Conservation (phyloP, 2,113 vertebrate species). For the Burhinus bistriatus region DNA sequence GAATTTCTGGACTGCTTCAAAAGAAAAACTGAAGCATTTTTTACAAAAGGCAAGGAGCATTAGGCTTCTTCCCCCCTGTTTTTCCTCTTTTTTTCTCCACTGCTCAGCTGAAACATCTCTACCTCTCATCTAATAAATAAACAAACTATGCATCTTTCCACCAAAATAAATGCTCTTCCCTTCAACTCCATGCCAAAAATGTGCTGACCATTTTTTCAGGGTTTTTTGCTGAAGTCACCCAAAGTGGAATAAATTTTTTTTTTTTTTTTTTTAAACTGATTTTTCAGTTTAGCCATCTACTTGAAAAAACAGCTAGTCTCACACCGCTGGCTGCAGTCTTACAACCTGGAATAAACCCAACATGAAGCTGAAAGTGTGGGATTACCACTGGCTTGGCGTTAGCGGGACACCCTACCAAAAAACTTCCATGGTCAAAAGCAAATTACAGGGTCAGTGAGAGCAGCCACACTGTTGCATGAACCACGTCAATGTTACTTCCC, state of each 20-base stretch:
- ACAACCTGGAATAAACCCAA: neutral
- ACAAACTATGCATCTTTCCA: neutral
- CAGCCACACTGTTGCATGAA: neutral
- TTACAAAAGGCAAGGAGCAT: neutral
- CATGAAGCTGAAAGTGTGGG: neutral
- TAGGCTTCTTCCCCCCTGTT: neutral
- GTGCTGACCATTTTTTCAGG: neutral
- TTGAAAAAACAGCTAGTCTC: neutral
- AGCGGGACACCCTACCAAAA: neutral
- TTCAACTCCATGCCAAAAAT: neutral
- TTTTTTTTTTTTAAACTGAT: neutral
- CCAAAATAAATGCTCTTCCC: neutral
- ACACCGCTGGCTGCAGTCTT: neutral
- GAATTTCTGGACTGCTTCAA: conserved; percentile 45
- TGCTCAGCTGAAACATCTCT: neutral
- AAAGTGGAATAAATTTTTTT: neutral
- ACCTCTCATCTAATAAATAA: conserved; percentile 14
- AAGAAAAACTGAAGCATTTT: neutral
- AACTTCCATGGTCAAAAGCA: neutral
- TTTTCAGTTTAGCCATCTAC: neutral
- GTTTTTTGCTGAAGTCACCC: neutral
- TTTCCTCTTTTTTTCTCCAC: neutral
- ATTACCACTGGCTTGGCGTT: neutral
- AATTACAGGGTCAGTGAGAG: neutral
- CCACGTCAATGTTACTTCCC: neutral